These are phyloP conservation scores for Paralinhomoeus sp. DNA, from an alignment of 2,888 invertebrate genomes.

Conservation along the genomic window DNA sequence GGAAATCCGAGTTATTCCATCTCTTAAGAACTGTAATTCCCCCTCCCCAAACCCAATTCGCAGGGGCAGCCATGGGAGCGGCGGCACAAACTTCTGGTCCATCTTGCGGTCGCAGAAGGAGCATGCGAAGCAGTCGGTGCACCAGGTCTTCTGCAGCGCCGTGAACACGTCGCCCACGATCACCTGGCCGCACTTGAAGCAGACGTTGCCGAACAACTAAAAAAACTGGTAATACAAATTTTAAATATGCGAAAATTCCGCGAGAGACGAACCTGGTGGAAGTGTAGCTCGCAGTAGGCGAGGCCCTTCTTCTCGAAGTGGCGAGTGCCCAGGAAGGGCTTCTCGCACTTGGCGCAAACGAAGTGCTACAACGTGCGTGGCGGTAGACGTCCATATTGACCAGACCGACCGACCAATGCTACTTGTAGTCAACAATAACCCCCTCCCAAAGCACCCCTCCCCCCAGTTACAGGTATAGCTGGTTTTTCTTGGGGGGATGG, in stretches of 20 bases:
- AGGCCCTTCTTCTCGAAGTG: conserved; percentile 95
- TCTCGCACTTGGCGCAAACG: conserved; percentile 97
- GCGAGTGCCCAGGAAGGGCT: conserved; percentile 92
- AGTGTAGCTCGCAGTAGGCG: conserved; percentile 96
- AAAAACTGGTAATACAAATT: conserved; percentile 1
- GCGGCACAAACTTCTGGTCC: conserved; percentile 30
- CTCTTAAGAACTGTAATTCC: too few relatives aligned
- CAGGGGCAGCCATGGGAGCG: not conserved
- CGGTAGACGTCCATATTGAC: not conserved
- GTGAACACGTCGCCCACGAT: conserved; percentile 81
- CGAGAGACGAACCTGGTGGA: conserved; percentile 40
- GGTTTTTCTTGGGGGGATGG: too few relatives aligned
- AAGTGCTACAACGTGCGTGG: conserved; percentile 50
- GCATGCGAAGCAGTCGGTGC: conserved; percentile 93
- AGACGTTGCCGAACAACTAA: conserved; percentile 89
- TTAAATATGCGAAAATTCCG: not conserved
- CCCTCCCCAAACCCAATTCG: not conserved
- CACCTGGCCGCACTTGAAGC: conserved; percentile 94
- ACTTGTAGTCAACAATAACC: too few relatives aligned
- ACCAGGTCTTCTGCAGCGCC: conserved; percentile 96
- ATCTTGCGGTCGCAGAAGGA: conserved; percentile 75
- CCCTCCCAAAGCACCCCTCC: too few relatives aligned
- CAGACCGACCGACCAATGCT: too few relatives aligned
- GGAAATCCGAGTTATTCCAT: too few relatives aligned
- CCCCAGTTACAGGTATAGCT: too few relatives aligned